Conservation (phyloP, 2,113 vertebrate genomes). For the Stegostoma tigrinum region DNA sequence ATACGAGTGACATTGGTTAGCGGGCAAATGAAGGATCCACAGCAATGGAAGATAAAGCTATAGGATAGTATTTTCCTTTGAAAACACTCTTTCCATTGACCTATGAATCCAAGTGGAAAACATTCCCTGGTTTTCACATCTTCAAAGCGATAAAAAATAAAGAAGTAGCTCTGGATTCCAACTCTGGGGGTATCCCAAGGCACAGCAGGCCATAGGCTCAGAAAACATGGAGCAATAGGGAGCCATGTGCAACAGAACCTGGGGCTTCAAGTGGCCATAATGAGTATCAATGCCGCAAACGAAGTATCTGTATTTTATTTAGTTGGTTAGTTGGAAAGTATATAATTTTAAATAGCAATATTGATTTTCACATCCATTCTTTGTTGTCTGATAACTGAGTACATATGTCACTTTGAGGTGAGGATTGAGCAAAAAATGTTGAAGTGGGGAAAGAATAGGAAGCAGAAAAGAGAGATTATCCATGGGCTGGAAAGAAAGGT, state of each 20-base stretch:
- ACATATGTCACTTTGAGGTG: background rate
- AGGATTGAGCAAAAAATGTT: background rate
- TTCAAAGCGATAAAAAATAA: background rate
- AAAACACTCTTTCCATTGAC: background rate
- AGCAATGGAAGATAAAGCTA: background rate
- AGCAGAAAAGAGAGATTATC: background rate
- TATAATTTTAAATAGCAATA: background rate
- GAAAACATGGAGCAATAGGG: background rate
- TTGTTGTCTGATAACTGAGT: background rate
- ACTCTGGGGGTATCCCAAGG: background rate
- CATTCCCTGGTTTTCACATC: background rate
- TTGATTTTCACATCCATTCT: background rate
- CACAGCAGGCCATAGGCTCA: background rate
- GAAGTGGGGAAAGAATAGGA: background rate
- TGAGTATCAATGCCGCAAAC: background rate
- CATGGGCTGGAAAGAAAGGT: constrained; percentile 24
- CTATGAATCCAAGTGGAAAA: background rate
- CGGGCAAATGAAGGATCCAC: background rate
- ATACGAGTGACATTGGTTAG: background rate
- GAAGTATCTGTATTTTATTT: background rate
- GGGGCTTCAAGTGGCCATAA: background rate
- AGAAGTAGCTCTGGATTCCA: background rate
- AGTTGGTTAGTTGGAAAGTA: background rate
- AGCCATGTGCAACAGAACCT: background rate
- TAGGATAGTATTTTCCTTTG: background rate